A percentile compares a stretch with the other conserved stretches of the same genome.
These are phyloP conservation scores for Tiliqua scincoides DNA, from an alignment of 2,113 vertebrate genomes.

Conservation along the genomic window DNA sequence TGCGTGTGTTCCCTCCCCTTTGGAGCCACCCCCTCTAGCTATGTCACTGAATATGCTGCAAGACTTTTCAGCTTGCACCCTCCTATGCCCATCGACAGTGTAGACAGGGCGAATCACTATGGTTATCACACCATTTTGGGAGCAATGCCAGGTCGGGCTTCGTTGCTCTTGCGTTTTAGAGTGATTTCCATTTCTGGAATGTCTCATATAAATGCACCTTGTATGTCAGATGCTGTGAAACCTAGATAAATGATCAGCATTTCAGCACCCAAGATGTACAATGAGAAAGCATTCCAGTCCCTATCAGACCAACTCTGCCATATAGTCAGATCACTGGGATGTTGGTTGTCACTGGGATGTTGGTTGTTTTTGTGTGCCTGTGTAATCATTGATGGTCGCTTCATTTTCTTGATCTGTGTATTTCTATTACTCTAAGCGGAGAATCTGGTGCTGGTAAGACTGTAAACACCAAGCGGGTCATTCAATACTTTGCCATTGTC, in stretches of 20 bases:
- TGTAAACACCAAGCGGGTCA: conserved; percentile 98
- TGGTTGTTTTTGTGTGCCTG: conserved; percentile 5
- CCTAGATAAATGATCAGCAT: background rate
- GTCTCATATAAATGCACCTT: background rate
- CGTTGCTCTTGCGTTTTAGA: background rate
- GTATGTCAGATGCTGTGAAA: background rate
- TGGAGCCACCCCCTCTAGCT: too few species aligned
- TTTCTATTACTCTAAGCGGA: conserved; percentile 89
- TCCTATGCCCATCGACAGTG: background rate
- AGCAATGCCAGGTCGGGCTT: background rate
- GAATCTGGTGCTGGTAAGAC: conserved; percentile 99
- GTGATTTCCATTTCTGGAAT: background rate
- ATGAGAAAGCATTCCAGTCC: fast-evolving
- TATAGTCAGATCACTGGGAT: background rate
- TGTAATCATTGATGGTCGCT: conserved; percentile 50
- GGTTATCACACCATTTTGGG: background rate
- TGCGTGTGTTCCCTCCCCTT: too few species aligned
- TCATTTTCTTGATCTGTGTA: conserved; percentile 77
- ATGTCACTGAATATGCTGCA: background rate
- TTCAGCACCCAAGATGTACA: background rate
- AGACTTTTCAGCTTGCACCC: background rate
- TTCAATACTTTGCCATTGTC: conserved; percentile 99
- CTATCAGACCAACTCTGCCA: background rate
- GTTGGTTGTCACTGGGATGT: background rate
- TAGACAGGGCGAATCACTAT: background rate